Base-by-base conservation (phyloP, 2,113 vertebrate genomes). In the Diglossa brunneiventris region DNA sequence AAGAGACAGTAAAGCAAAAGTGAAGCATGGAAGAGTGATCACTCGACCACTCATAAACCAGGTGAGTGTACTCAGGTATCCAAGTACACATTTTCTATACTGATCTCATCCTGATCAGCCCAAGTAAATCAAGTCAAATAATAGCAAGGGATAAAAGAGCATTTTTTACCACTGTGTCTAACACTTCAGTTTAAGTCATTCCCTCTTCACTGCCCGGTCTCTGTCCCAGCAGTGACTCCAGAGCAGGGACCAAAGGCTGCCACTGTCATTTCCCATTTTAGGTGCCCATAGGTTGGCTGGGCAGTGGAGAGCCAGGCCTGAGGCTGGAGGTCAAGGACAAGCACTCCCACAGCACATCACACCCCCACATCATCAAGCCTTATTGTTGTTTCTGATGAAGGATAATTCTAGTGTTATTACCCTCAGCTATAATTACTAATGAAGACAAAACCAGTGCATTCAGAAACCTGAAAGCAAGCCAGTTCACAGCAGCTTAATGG, bases 371-470 rank as follows among this genome's bases (percentile, higher is more conserved):
- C 84, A 84, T 78, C 79, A 72, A 66, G 84, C 37, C 74, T 67
- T 46, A 73, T 27, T 59, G 47, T 76, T 83, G 46, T 10, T 84
- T 56, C 80, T 52, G 66, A 74, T 49, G 63, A 88, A 72, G 75
- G 68, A 61, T 83, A 92, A 92, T 52, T 84, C 73, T 69, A 78
- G 56, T 3, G 55, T 59, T 89, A 70, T 64, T 95, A 92, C 77
- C 79, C 80, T 94, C 82, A 89, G 82, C 92, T 90, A 70, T 84
- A 94, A 96, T 90, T 62, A 77, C 93, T 96, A 87, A 94, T 47
- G 76, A 94, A 96, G 80, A 79, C 81, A 94, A 94, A 95, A 66
- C 5, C 68, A 94, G 62, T 11, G 56, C 76, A 88, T 89, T 89
- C 41, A 87, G 81, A 90, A 93, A 50, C 50, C 55, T 72, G 85